These are phyloP conservation scores for Desmodus rotundus DNA, from an alignment of 2,113 vertebrate species.

Conservation along the genomic window DNA sequence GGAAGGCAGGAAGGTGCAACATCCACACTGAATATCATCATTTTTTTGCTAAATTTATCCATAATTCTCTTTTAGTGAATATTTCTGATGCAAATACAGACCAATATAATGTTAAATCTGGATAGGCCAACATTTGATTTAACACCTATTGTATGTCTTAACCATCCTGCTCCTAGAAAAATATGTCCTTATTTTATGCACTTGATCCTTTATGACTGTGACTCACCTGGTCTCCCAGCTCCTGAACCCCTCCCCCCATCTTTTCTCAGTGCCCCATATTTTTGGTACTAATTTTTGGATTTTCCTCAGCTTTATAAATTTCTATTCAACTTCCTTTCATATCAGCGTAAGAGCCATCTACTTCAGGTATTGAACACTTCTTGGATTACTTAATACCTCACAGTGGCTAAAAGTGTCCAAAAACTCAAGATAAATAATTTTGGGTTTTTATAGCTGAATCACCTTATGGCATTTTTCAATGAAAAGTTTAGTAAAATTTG, in stretches of 20 bases:
- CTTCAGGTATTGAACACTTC: neutral
- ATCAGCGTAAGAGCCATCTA: neutral
- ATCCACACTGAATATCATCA: neutral
- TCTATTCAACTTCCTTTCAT: neutral
- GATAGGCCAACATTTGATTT: neutral
- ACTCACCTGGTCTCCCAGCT: neutral
- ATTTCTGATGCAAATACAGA: neutral
- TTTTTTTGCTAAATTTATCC: neutral
- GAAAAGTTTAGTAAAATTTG: neutral
- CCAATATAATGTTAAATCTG: neutral
- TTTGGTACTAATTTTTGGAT: neutral
- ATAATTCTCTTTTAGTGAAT: neutral
- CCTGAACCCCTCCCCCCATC: neutral
- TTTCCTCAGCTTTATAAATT: neutral
- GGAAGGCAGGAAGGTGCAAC: neutral
- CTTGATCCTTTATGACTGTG: neutral
- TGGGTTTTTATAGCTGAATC: neutral
- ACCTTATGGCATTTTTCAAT: slow-evolving; percentile 3
- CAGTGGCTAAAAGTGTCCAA: neutral
- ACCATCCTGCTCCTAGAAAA: neutral
- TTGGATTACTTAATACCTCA: neutral
- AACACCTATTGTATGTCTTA: neutral
- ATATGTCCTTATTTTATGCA: neutral
- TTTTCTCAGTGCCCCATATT: neutral
- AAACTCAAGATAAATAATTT: neutral